phyloP scores from a whole-genome alignment of 2,888 invertebrate genomes.

The Dolichomitus sp. region DNA sequence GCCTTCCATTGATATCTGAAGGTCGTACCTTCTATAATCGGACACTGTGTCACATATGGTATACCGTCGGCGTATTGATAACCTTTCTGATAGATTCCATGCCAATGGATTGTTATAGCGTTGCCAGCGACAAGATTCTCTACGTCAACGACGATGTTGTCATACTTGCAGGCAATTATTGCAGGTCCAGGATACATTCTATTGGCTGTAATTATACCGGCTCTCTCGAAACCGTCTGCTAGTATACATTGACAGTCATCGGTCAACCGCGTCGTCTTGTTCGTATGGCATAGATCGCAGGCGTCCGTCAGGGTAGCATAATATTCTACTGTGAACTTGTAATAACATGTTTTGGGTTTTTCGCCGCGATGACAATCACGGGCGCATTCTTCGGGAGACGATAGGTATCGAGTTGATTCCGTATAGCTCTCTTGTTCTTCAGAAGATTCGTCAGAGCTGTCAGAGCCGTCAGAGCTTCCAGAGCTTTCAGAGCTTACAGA shows the following conservation, averaged over 20 bases:
- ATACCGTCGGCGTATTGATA: conserved; percentile 95
- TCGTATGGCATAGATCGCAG: conserved; percentile 94
- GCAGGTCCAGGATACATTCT: conserved; percentile 96
- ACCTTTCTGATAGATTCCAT: conserved; percentile 90
- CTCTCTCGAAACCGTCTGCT: conserved; percentile 95
- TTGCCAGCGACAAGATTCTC: conserved; percentile 95
- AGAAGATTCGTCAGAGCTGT: neutral
- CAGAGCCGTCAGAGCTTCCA: neutral
- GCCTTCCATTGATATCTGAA: conserved; percentile 80
- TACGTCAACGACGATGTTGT: conserved; percentile 94
- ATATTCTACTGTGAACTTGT: conserved; percentile 73
- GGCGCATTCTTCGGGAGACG: conserved; percentile 70
- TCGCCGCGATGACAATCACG: conserved; percentile 77
- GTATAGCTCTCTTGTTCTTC: neutral
- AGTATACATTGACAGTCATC: conserved; percentile 94
- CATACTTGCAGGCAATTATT: conserved; percentile 95
- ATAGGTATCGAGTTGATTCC: neutral
- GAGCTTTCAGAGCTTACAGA: too few relatives aligned
- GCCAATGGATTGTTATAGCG: conserved; percentile 89
- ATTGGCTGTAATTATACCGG: conserved; percentile 92
- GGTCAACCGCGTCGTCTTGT: conserved; percentile 93
- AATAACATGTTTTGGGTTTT: conserved; percentile 76
- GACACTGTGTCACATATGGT: conserved; percentile 95
- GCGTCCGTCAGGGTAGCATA: conserved; percentile 84
- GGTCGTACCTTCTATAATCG: conserved; percentile 94